A percentile compares a stretch with the other conserved stretches of the same genome.
These are phyloP conservation scores for Magallana gigas DNA, from an alignment of 1,140 invertebrate species.

Conservation along the genomic window DNA sequence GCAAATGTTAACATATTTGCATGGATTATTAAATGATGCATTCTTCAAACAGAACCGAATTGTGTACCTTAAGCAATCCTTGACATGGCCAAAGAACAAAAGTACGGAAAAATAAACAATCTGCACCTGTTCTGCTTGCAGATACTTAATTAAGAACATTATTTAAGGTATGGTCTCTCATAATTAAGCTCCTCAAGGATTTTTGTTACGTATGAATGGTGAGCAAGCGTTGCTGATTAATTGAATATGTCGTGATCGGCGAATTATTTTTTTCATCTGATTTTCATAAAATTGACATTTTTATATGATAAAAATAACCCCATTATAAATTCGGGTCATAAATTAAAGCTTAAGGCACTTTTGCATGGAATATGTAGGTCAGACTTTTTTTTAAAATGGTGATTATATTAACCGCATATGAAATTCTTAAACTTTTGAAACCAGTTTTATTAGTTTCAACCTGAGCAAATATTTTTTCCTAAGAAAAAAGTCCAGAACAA, in stretches of 20 bases:
- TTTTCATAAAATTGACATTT: slow-evolving; percentile 20
- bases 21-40: not conserved
- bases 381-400: not conserved
- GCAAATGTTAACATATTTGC: not conserved
- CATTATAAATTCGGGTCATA: not conserved
- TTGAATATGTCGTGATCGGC: not conserved
- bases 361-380: not conserved
- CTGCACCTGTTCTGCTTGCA: not conserved
- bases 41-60: not conserved
- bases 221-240: not conserved
- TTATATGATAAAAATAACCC: not conserved
- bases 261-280: not conserved
- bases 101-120: not conserved
- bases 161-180: not conserved
- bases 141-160: not conserved
- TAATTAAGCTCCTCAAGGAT: not conserved
- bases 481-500: not conserved
- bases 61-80: not conserved
- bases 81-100: not conserved
- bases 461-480: not conserved
- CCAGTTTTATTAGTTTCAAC: not conserved
- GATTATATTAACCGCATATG: slow-evolving; percentile 20
- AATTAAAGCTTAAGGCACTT: not conserved
- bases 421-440: too few species aligned
- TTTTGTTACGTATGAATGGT: not conserved